Percentiles rank a stretch among this genome's conserved stretches.
These are phyloP conservation scores for Rhinopomastus cyanomelas DNA, from an alignment of 2,113 vertebrate species.

Conservation along the genomic window DNA sequence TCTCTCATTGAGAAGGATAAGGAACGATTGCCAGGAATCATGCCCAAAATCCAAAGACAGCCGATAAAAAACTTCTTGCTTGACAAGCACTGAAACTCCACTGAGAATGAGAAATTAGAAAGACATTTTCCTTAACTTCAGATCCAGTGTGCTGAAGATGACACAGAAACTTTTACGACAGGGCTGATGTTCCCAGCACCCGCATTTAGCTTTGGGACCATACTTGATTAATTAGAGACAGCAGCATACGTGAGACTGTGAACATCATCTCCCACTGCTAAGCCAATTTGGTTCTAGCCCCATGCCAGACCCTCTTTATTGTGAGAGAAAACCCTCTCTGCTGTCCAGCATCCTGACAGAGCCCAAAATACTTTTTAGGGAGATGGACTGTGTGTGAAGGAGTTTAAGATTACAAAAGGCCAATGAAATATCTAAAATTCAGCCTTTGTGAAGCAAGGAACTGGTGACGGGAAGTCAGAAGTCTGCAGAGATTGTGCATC, in stretches of 20 bases:
- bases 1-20: background rate
- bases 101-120: background rate
- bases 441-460: background rate
- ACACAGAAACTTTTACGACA: background rate
- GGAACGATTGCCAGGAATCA: background rate
- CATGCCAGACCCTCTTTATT: background rate
- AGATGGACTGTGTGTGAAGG: background rate
- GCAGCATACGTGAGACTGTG: constrained; percentile 14
- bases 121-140: background rate
- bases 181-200: background rate
- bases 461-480: background rate
- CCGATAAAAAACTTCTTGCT: background rate
- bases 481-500: background rate
- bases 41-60: background rate
- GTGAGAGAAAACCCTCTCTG: background rate
- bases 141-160: constrained; percentile 16
- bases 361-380: constrained; percentile 18
- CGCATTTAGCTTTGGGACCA: constrained; percentile 9
- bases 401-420: background rate
- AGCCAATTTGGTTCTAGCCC: background rate
- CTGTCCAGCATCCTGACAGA: constrained; percentile 24
- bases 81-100: background rate
- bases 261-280: constrained; percentile 15
- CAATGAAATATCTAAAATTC: background rate
- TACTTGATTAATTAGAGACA: constrained; percentile 22